Base-by-base conservation (phyloP, 2,797 vertebrate genomes). In the Enteromius paludinosus region DNA sequence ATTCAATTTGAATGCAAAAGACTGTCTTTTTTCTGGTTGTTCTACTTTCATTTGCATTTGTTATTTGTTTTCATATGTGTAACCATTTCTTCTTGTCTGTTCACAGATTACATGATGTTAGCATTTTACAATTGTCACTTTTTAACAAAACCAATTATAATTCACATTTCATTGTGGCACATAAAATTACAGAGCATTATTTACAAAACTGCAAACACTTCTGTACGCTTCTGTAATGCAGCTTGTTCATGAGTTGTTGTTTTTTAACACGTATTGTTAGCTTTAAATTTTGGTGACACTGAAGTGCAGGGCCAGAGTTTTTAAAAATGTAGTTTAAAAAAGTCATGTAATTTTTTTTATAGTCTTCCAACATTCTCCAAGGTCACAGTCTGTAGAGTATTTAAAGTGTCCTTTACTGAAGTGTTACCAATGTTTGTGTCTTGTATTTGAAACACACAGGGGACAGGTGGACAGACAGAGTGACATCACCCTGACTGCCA, bases 391-490 rank as follows among this genome's bases (percentile, higher is more conserved):
- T 18, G 18, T 84, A 23, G 23, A 38, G 25, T 79, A 33, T 79
- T 69, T 56, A 30, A 62, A 30, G 45, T 52, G 20, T 75, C 52
- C 65, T 84, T 84, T 76, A 56, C 88, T 86, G 83, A 84, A 83
- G 87, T 90, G 87, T 90, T 88, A 79, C 87, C 89, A 85, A 66
- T 85, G 70, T 90, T 71, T 84, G 41, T 87, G 84, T 85, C 81
- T 84, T 88, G 87, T 89, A 86, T 89, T 84, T 85, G 78, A 78
- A 83, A 82, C 89, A 77, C 88, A 89, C 65, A 84, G 88, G 90
- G 87, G 84, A 79, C 87, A 87, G 88, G 87, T 86, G 89, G 89
- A 90, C 80, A n/a, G 82, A 79, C 82, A 76, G 83, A 82, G 75
- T 61, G 70, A 20, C 61, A 56, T 65, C 79, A 83, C 79, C 71